phyloP scores from a whole-genome alignment of 2,113 vertebrate genomes.

The Pardalotus punctatus region DNA sequence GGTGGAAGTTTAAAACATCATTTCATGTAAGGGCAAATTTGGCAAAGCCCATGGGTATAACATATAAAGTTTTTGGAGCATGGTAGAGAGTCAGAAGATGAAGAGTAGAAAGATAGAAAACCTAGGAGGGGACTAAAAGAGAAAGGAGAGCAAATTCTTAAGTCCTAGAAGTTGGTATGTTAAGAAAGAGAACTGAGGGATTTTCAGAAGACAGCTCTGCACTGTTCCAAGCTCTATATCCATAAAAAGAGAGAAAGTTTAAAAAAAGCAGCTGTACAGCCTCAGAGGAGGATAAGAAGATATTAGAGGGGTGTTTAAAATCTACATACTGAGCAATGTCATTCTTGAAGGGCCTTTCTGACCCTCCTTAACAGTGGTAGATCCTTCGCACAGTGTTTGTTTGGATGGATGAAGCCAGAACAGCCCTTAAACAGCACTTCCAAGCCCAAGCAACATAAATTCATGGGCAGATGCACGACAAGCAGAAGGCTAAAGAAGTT shows the following conservation, averaged over 20 bases:
- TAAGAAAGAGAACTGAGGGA: neutral
- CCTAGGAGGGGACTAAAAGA: neutral
- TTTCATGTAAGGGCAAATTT: neutral
- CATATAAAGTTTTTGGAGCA: neutral
- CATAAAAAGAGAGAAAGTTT: neutral
- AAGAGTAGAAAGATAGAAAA: neutral
- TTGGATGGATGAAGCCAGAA: neutral
- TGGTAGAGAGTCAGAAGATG: neutral
- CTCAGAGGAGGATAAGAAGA: neutral
- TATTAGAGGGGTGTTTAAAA: neutral
- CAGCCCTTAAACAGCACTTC: neutral
- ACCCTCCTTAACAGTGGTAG: neutral
- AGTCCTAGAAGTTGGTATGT: neutral
- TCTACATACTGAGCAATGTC: neutral
- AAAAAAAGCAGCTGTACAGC: neutral
- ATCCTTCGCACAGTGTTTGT: neutral
- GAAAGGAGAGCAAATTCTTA: neutral
- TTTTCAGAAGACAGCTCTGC: neutral
- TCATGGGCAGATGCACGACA: neutral
- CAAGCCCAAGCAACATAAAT: neutral
- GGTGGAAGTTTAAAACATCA: neutral
- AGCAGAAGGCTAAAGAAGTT: neutral
- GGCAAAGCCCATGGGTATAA: neutral
- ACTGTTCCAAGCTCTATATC: neutral
- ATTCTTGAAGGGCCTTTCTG: fast-evolving